A percentile compares a stretch with the other conserved stretches of the same genome.
These are phyloP conservation scores for Furnarius figulus DNA, from an alignment of 2,113 vertebrate genomes.

Conservation along the genomic window DNA sequence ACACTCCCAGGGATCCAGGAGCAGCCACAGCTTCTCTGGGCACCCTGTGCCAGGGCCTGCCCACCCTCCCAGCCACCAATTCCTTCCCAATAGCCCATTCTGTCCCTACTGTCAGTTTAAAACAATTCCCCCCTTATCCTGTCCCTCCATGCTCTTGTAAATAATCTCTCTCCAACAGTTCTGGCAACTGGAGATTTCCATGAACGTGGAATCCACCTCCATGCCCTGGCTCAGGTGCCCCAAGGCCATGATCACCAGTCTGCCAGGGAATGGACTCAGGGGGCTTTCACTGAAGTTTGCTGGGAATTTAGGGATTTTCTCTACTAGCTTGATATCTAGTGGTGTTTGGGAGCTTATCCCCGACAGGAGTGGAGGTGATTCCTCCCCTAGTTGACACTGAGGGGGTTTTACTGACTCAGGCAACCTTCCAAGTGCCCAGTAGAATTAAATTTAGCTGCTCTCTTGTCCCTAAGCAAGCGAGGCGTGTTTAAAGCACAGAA, in stretches of 20 bases:
- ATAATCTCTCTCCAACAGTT: neutral
- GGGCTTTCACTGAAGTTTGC: accelerated
- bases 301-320: neutral
- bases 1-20: neutral
- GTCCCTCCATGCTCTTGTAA: accelerated
- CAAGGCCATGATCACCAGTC: accelerated
- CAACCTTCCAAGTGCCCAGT: accelerated
- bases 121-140: neutral
- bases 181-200: neutral
- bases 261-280: neutral
- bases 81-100: neutral
- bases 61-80: neutral
- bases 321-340: accelerated
- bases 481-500: accelerated
- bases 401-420: neutral
- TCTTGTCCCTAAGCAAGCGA: accelerated
- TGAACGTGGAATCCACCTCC: accelerated
- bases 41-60: accelerated
- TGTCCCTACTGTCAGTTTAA: accelerated
- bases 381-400: accelerated
- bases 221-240: accelerated
- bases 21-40: neutral
- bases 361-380: neutral
- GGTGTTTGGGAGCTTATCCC: neutral
- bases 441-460: neutral